Conservation (phyloP, 2,797 vertebrate genomes). For the Coregonus suidteri region DNA sequence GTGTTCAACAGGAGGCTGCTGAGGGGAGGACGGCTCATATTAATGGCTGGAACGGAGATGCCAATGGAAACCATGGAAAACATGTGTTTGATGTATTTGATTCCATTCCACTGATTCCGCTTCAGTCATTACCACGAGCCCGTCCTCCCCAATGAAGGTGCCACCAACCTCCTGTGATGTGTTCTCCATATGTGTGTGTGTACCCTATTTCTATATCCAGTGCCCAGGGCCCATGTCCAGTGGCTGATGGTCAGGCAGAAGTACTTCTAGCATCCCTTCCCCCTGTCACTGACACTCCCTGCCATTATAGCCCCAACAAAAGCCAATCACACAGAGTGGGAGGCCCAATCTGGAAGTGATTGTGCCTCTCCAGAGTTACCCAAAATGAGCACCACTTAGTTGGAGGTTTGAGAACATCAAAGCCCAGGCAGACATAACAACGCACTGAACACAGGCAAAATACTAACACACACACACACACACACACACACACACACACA, state of each 20-base stretch:
- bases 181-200: background rate
- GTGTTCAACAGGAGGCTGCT: too few species aligned
- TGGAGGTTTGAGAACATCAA: constrained; percentile 81
- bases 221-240: background rate
- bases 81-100: too few species aligned
- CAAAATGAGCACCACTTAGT: constrained; percentile 78
- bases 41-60: too few species aligned
- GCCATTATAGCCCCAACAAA: constrained; percentile 36
- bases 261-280: background rate
- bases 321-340: constrained; percentile 41
- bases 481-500: constrained; percentile 1
- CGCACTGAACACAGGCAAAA: constrained; percentile 34
- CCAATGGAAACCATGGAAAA: too few species aligned
- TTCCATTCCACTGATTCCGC: too few species aligned
- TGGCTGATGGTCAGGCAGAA: background rate
- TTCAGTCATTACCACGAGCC: too few species aligned
- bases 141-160: too few species aligned
- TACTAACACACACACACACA: constrained; percentile 22
- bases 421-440: constrained; percentile 80
- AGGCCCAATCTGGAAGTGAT: constrained; percentile 81
- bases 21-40: too few species aligned
- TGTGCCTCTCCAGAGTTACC: constrained; percentile 68
- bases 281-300: background rate
- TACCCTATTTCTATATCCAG: background rate
- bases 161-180: too few species aligned